Evolutionary conservation across 2,113 vertebrate genomes (phyloP), one percentile per base, ranked within the genome.

Genomic region (Oncorhynchus kisutch): DNA sequence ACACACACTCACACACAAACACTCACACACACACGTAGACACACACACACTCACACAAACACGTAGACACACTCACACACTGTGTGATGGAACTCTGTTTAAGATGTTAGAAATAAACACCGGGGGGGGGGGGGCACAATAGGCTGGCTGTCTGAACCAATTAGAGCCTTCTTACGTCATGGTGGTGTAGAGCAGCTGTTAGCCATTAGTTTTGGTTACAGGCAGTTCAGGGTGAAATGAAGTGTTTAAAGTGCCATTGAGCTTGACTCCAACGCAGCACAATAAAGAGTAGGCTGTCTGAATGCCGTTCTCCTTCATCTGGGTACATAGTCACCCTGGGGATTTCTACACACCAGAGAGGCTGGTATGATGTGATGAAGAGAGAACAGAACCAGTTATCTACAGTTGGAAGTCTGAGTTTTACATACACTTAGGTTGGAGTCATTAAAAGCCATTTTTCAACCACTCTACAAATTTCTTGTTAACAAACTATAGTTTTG

Each of bases 231-330:
- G 62, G 81, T 70, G 71, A 84, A 82, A 89, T 79, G 75, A 86
- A 87, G 88, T 80, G 80, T 81, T 87, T 85, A 85, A 85, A 86
- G 80, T 79, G 87, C 77, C 87, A 81, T 79, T 82, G 85, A 76
- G 71, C 76, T 18, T 77, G 84, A 84, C 73, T 79, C 73, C 1
- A 29, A 54, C 25, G 1, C 80, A 34, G 84, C 79, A 16, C 49
- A 82, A 67, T 81, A 86, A 87, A 82, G 34, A 84, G 76, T 80
- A 60, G 59, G 64, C 65, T 18, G 1, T 60, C 71, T 74, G 65
- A 77, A 79, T 16, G 49, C 59, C 49, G 74, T 14, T 31, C 39
- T 71, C 24, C 24, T 34, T 70, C 74, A 78, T 78, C 49, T 72
- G 54, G 71, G 79, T 77, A 80, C 73, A 49, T 22, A 57, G 72